phyloP scores from a whole-genome alignment of 1,140 invertebrate genomes.

The Gonatopus flavifemur region DNA sequence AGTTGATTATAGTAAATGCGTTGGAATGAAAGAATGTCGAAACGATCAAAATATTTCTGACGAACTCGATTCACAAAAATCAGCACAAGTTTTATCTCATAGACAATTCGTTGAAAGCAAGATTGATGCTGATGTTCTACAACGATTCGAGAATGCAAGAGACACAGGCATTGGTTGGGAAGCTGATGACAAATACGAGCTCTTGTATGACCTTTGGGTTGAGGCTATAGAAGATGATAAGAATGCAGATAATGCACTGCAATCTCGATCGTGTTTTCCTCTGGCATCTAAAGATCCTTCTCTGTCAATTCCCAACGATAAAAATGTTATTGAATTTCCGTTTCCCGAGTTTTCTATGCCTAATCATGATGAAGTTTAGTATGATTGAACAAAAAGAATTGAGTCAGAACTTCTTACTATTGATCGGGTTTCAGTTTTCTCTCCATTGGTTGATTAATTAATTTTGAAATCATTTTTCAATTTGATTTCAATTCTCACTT shows the following conservation, averaged over 20 bases:
- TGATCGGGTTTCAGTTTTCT: conserved; percentile 3
- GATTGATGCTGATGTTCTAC: neutral
- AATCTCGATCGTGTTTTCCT: neutral
- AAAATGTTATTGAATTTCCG: no score
- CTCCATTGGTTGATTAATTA: conserved; percentile 1
- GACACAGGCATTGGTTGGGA: conserved; percentile 7
- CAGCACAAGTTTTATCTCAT: neutral
- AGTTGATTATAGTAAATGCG: neutral
- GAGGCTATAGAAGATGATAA: conserved; percentile 7
- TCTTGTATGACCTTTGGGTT: conserved; percentile 7
- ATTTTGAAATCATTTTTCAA: conserved; percentile 6
- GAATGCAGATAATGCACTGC: conserved; percentile 4
- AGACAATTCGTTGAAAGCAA: neutral
- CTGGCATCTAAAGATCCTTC: neutral
- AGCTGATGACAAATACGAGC: conserved; percentile 7
- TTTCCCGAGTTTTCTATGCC: no score
- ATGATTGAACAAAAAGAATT: no score
- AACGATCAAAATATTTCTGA: neutral
- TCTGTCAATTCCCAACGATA: no score
- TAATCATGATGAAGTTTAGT: no score
- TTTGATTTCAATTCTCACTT: conserved; percentile 2
- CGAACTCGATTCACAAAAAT: no score
- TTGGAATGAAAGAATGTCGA: neutral
- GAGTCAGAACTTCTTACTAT: conserved; percentile 1
- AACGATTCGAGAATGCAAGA: conserved; percentile 5